phyloP scores from a whole-genome alignment of 2,888 invertebrate species.

The Harpagoxenus sublaevis region DNA sequence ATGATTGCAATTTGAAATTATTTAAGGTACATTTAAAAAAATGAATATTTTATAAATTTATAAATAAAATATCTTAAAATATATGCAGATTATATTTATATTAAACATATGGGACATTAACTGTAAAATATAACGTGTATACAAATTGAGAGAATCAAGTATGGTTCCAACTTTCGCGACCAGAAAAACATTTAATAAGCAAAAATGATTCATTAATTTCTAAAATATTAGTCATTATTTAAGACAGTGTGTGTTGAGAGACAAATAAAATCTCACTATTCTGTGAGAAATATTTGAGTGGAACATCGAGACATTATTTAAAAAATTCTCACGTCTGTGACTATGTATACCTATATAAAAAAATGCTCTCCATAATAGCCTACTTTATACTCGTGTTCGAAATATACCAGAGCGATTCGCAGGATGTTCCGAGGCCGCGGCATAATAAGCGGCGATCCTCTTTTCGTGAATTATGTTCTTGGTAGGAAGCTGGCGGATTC shows the following conservation, averaged over 20 bases:
- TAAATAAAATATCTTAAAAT: no score
- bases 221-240: background rate
- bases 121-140: background rate
- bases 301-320: background rate
- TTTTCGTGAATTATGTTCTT: conserved; percentile 59
- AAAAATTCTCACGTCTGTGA: background rate
- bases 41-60: background rate
- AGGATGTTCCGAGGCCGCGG: conserved; percentile 15
- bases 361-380: background rate
- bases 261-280: background rate
- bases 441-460: conserved; percentile 33
- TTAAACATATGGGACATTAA: background rate
- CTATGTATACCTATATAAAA: background rate
- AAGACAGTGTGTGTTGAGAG: background rate
- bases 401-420: conserved; percentile 26
- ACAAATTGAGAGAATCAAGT: background rate
- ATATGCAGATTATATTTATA: background rate
- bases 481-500: conserved; percentile 47
- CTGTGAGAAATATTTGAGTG: background rate
- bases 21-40: background rate
- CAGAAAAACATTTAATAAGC: background rate
- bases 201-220: background rate
- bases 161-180: background rate
- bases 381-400: conserved; percentile 19
- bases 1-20: background rate